Conservation (phyloP, 2,797 vertebrate species). For the Poeciliopsis infans region DNA sequence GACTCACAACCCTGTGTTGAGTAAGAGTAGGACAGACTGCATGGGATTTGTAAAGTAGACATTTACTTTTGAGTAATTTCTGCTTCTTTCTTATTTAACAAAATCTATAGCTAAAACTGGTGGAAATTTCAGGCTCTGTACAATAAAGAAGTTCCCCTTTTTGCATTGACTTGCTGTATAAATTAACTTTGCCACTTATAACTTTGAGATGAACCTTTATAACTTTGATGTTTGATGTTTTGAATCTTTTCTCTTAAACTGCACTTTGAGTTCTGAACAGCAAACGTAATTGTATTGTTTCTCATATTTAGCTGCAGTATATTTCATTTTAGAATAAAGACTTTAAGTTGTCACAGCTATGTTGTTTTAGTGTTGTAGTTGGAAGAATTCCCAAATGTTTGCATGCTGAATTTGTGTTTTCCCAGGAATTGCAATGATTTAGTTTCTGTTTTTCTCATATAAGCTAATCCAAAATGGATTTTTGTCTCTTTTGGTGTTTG, state of each 20-base stretch:
- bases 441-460: neutral
- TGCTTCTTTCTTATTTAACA: neutral
- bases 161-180: neutral
- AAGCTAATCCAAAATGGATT: neutral
- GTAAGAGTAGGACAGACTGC: neutral
- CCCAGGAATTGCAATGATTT: neutral
- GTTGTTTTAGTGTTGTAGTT: neutral
- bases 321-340: neutral
- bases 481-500: slow-evolving; percentile 2
- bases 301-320: neutral
- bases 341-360: neutral
- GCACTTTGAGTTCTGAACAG: neutral
- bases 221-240: neutral
- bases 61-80: neutral
- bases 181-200: neutral
- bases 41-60: neutral
- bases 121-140: neutral
- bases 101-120: neutral
- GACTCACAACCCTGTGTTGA: neutral
- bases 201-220: neutral
- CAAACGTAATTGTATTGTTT: neutral
- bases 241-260: neutral
- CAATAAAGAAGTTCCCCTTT: too few relatives aligned
- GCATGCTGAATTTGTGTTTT: neutral
- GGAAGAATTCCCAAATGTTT: neutral